Evolutionary conservation across 2,888 invertebrate species (phyloP).

Genomic region (Ornithoptera priamus): DNA sequence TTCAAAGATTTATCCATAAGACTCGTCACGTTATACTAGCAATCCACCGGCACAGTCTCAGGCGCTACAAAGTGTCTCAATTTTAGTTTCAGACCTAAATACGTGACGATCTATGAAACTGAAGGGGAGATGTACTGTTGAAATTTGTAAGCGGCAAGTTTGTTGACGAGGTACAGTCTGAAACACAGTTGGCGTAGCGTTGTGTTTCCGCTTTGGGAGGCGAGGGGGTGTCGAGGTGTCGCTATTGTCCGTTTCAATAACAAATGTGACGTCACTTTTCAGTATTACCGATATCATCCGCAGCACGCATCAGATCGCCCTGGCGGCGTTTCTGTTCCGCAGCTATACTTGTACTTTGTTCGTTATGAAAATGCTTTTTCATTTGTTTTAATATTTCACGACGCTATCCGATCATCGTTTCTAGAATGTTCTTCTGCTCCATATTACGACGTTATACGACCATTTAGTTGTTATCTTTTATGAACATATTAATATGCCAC

Average conservation of each 20-base stretch:
- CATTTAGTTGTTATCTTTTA: neutral
- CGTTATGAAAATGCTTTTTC: neutral
- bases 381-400: neutral
- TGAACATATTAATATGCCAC: no score
- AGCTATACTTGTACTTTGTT: neutral
- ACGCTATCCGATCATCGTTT: neutral
- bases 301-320: slow-evolving; percentile 1
- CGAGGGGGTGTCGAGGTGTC: slow-evolving; percentile 2
- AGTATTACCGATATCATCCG: slow-evolving; percentile 7
- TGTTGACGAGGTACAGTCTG: slow-evolving; percentile 23
- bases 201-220: slow-evolving; percentile 15
- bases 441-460: no score
- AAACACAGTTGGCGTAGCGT: slow-evolving; percentile 2
- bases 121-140: slow-evolving; percentile 50
- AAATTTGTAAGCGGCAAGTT: slow-evolving; percentile 22
- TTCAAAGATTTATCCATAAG: no score
- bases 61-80: slow-evolving; percentile 28
- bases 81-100: slow-evolving; percentile 61
- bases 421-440: neutral
- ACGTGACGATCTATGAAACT: slow-evolving; percentile 62
- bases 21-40: no score
- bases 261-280: slow-evolving; percentile 17
- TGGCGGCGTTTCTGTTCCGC: neutral
- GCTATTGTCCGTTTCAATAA: slow-evolving; percentile 10
- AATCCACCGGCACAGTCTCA: neutral